Conservation (phyloP, 2,888 invertebrate species). For the Phymatocera aterrima region DNA sequence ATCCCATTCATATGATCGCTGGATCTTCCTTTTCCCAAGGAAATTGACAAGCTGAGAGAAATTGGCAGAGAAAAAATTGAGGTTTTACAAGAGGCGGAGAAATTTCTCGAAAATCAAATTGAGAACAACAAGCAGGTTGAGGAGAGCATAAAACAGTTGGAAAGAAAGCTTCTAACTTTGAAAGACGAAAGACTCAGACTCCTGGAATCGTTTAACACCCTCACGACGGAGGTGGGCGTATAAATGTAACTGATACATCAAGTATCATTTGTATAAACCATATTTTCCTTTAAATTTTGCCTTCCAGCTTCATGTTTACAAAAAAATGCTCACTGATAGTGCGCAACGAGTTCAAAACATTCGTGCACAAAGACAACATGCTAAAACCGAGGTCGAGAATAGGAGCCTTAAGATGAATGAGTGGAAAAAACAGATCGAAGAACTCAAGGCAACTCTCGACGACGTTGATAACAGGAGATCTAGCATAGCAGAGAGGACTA, state of each 20-base stretch:
- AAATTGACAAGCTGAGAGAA: constrained; percentile 76
- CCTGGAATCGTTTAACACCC: constrained; percentile 66
- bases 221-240: constrained; percentile 75
- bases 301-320: constrained; percentile 55
- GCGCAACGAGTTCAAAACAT: constrained; percentile 67
- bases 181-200: constrained; percentile 71
- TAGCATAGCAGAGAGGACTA: constrained; percentile 78
- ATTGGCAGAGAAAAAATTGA: constrained; percentile 76
- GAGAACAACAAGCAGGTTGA: constrained; percentile 78
- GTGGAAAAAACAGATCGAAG: constrained; percentile 69
- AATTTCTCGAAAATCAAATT: constrained; percentile 79
- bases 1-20: no score
- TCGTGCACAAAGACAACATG: constrained; percentile 51
- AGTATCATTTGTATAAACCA: not conserved
- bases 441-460: constrained; percentile 75
- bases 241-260: not conserved
- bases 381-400: constrained; percentile 49
- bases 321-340: constrained; percentile 55
- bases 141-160: constrained; percentile 71
- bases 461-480: constrained; percentile 77
- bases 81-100: constrained; percentile 78
- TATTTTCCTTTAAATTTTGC: not conserved
- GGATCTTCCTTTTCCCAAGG: constrained; percentile 74
- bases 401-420: constrained; percentile 56
- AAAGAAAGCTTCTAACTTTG: constrained; percentile 70